Conservation (phyloP, 35 echinoderm and acorn worm species). For the Ptychodera flava region DNA sequence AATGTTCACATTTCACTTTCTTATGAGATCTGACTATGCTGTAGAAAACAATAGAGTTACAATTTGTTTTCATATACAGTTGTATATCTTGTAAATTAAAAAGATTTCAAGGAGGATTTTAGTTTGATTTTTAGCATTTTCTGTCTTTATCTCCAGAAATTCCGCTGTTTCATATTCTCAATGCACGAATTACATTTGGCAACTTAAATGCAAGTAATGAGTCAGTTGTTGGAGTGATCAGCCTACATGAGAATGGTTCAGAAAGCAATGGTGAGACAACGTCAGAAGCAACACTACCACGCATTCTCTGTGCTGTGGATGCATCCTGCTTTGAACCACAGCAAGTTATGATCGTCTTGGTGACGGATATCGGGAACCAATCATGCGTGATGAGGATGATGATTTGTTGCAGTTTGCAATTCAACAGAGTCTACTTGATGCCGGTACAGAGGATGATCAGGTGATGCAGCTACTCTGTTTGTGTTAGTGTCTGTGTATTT, state of each 20-base stretch:
- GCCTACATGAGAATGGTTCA: constrained; percentile 45
- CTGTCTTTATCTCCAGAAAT: constrained; percentile 60
- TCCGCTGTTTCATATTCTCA: constrained; percentile 97
- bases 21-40: too few relatives aligned
- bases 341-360: constrained; percentile 31
- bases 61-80: too few relatives aligned
- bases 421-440: constrained; percentile 74
- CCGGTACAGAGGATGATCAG: constrained; percentile 24
- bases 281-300: not conserved
- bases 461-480: too few relatives aligned
- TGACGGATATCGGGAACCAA: not conserved
- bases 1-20: too few relatives aligned
- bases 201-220: constrained; percentile 65
- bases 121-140: too few relatives aligned
- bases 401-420: constrained; percentile 91
- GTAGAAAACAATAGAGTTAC: too few relatives aligned
- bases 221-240: constrained; percentile 58
- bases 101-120: too few relatives aligned
- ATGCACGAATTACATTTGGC: constrained; percentile 93
- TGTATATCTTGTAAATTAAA: too few relatives aligned
- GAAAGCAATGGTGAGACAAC: constrained; percentile 8
- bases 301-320: constrained; percentile 73
- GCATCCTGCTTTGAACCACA: constrained; percentile 70
- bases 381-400: constrained; percentile 64
- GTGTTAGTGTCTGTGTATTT: not conserved